These are phyloP conservation scores for Ochlodes sylvanus DNA, from an alignment of 2,888 invertebrate species.

Conservation along the genomic window DNA sequence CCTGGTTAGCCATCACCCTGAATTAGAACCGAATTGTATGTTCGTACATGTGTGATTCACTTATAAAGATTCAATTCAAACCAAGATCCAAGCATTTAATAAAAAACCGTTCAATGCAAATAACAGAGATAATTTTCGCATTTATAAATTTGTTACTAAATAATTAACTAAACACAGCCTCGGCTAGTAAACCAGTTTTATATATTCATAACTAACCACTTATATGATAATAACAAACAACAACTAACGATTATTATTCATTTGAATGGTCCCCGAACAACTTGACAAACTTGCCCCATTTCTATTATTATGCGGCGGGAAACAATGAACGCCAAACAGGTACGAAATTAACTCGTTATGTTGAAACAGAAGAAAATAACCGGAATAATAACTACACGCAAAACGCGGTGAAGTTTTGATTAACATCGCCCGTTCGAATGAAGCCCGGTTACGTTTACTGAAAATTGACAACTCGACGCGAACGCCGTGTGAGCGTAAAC, in stretches of 20 bases:
- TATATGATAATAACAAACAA: neutral
- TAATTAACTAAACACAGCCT: too few relatives aligned
- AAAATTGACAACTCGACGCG: neutral
- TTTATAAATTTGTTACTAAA: too few relatives aligned
- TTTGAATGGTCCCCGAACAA: neutral
- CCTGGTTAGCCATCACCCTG: too few relatives aligned
- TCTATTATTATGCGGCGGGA: conserved; percentile 4
- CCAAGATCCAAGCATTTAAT: too few relatives aligned
- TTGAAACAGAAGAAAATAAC: conserved; percentile 30
- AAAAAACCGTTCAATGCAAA: too few relatives aligned
- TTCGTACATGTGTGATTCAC: too few relatives aligned
- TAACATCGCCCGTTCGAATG: conserved; percentile 15
- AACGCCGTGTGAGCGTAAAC: neutral
- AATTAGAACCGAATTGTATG: too few relatives aligned
- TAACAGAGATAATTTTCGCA: too few relatives aligned
- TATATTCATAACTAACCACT: neutral
- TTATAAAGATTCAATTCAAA: too few relatives aligned
- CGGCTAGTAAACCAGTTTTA: too few relatives aligned
- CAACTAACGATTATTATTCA: neutral
- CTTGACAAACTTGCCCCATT: conserved; percentile 8
- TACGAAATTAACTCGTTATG: conserved; percentile 28
- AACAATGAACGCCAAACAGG: conserved; percentile 29
- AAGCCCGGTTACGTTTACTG: conserved; percentile 16
- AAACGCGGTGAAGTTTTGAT: conserved; percentile 27
- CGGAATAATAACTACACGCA: conserved; percentile 10